A percentile compares a stretch with the other conserved stretches of the same genome.
Evolutionary conservation across 2,113 vertebrate species (phyloP).

Genomic region (Passer domesticus): DNA sequence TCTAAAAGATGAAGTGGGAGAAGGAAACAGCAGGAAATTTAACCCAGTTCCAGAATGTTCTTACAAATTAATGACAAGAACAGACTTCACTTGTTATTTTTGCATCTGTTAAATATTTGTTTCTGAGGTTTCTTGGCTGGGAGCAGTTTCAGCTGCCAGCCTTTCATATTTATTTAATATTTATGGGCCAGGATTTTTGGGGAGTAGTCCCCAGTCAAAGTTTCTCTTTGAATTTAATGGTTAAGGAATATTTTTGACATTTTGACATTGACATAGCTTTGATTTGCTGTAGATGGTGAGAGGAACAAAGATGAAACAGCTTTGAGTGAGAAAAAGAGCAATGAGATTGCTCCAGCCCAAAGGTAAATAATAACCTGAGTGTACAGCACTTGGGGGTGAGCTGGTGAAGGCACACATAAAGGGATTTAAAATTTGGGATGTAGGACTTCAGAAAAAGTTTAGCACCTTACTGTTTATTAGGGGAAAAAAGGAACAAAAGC

Average conservation of each 20-base stretch:
- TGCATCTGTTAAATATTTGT: background rate
- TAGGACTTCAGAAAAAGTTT: background rate
- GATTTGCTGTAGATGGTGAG: background rate
- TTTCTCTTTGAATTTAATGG: background rate
- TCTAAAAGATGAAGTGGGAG: background rate
- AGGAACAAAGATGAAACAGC: background rate
- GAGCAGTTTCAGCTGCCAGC: background rate
- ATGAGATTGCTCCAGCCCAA: background rate
- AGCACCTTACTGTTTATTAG: background rate
- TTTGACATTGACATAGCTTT: background rate
- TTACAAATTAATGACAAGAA: background rate
- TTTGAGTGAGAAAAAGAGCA: background rate
- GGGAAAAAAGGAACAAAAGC: background rate
- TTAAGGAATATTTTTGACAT: background rate
- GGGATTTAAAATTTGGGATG: background rate
- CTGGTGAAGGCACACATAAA: background rate
- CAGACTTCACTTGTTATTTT: background rate
- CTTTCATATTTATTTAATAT: background rate
- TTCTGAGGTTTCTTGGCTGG: background rate
- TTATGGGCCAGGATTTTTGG: background rate
- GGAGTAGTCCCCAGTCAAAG: background rate
- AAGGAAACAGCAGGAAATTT: background rate
- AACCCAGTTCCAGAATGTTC: background rate
- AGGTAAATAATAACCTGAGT: background rate
- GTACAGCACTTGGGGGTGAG: background rate